Conservation (phyloP, 2,113 vertebrate species). For the Thalassarche chlororhynchos region DNA sequence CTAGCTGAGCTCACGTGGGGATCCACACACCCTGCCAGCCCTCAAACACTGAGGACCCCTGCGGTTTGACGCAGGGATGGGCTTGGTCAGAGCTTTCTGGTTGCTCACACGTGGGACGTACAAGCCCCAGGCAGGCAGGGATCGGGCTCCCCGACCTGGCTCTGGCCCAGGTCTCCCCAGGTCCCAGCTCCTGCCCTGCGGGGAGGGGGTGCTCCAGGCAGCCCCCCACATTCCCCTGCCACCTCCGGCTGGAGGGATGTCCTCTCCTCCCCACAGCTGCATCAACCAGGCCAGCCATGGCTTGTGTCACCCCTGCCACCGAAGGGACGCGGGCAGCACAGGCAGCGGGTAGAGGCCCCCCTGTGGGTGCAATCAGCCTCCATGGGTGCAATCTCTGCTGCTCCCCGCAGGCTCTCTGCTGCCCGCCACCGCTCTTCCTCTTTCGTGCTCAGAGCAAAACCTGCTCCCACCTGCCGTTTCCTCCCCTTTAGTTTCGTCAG, state of each 20-base stretch:
- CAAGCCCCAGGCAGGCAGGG: not conserved
- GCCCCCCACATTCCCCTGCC: not conserved
- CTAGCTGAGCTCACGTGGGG: not conserved
- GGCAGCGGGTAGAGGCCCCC: not conserved
- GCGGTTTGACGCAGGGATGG: fast-evolving
- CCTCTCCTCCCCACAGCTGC: not conserved
- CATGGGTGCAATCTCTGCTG: not conserved
- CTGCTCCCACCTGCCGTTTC: not conserved
- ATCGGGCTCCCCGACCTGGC: not conserved
- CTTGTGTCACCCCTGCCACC: no score
- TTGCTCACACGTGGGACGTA: not conserved
- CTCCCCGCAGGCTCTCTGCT: not conserved
- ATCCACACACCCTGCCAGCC: not conserved
- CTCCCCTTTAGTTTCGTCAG: not conserved
- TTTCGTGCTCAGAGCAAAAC: not conserved
- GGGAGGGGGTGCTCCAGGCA: not conserved
- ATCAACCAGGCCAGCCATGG: not conserved
- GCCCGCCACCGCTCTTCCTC: not conserved
- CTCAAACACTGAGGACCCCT: not conserved
- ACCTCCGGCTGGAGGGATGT: not conserved
- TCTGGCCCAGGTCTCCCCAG: not conserved
- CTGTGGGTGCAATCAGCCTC: not conserved
- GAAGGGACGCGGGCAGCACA: not conserved
- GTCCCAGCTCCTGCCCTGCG: not conserved
- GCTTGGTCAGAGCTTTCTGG: not conserved